Percentiles rank a stretch among this genome's conserved stretches.
Conservation (phyloP, 37 sponge, comb jelly and placozoan genomes). For the Spongia lamella region DNA sequence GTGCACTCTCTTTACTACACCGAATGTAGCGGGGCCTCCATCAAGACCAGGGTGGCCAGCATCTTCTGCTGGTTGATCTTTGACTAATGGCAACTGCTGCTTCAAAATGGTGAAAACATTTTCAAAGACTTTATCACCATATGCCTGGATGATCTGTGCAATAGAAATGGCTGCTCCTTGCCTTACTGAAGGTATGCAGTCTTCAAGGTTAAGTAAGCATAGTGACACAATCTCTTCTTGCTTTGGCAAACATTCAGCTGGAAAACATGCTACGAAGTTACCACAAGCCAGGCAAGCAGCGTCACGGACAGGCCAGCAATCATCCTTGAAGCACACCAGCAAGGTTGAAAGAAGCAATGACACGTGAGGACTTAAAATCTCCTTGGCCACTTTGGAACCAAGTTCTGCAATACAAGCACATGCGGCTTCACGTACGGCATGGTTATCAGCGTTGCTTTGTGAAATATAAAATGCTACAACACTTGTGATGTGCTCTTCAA, state of each 20-base stretch:
- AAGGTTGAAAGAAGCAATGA: conserved; percentile 53
- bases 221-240: conserved; percentile 67
- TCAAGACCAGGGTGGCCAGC: conserved; percentile 47
- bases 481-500: conserved; percentile 66
- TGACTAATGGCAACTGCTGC: conserved; percentile 49
- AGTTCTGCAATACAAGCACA: conserved; percentile 95
- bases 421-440: conserved; percentile 93
- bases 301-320: conserved; percentile 99
- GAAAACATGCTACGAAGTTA: conserved; percentile 88
- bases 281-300: conserved; percentile 95
- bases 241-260: conserved; percentile 58
- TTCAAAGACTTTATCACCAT: conserved; percentile 69
- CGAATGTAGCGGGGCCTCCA: conserved; percentile 78
- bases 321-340: conserved; percentile 88
- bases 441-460: conserved; percentile 84
- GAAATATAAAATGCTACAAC: conserved; percentile 79
- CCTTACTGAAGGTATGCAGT: conserved; percentile 90
- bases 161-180: conserved; percentile 90
- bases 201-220: conserved; percentile 81
- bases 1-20: conserved; percentile 69
- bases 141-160: conserved; percentile 67
- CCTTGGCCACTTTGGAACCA: conserved; percentile 69
- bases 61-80: conserved; percentile 33
- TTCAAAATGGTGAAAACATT: conserved; percentile 34
- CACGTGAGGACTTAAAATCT: conserved; percentile 52